Base-by-base conservation (phyloP, 2,797 vertebrate genomes). In the Sebastes oblongus region DNA sequence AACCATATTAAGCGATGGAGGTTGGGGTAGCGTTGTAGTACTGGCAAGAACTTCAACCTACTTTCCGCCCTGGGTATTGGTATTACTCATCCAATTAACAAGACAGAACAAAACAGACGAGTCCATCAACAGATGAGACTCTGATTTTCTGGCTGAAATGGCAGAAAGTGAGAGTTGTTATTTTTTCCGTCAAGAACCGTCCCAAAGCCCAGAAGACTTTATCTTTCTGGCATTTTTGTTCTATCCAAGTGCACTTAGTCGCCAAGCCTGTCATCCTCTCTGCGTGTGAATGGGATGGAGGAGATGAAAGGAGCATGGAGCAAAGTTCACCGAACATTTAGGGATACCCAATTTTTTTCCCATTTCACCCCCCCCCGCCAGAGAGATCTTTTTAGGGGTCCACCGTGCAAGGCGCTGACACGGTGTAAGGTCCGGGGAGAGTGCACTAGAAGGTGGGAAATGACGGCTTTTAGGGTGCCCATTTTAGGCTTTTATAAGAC, bases 251-350 rank as follows among this genome's bases (percentile, higher is more conserved):
- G 90, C 93, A 91, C 91, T 94, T 93, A 91, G 86, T 86, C 75
- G 75, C 87, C 83, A 74, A 85, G 81, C 88, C 89, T 80, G 82
- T 75, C 82, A 71, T 86, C 80, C 75, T 78, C 78, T 74, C 77
- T 32, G 54, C 60, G 83, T 77, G 83, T 75, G 83, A 82, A 83
- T 71, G 71, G 75, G 75, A 94, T 29, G 61, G 81, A 30, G 46
- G 87, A 95, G 94, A 95, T 95, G 93, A 96, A 96, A 96, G 94
- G 90, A 95, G 83, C 77, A 55, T 79, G 88, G 89, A 85, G 85
- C 90, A 92, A 91, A 89, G 91, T 89, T 93, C 91, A 91, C 59
- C 78, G 12, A 88, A 90, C 86, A 93, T 94, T 93, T 89, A 92
- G 91, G 91, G 83, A 90, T 65, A 86, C 68, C 78, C 77, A 83